Base-by-base conservation (phyloP, 2,888 invertebrate species). In the Entomobrya multifasciata region DNA sequence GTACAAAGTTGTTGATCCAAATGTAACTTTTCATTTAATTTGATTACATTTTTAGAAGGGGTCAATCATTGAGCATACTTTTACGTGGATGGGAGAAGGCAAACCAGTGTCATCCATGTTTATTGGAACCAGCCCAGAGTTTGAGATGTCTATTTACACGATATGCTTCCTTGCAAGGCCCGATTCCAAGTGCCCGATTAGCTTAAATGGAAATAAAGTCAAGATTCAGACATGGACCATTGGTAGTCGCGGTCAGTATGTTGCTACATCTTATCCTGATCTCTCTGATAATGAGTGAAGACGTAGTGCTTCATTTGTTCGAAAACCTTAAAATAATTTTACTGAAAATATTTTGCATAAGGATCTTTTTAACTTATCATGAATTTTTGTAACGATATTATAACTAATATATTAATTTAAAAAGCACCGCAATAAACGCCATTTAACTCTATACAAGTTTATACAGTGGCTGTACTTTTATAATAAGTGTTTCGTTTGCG, bases 81-180 rank as follows among this genome's bases (percentile, higher is more conserved):
- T 96, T 87, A 94, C 94, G 72, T 95, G 95, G 92, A 94, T 95
- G 91, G 95, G 95, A 0, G 92, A 94, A 0, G 95, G 95, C 88
- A 97, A 97, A 92, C 96, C 96, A 0, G 95, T 96, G 0, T 95
- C 95, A 77, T 94, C 95, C 0, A 94, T 97, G 93, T 96, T 97
- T 91, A 93, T 97, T 88, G 97, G 97, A 20, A 96, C 96, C 0
- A 97, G 97, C 76, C 98, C 98, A 0, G 98, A 98, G 93, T 93
- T 98, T 89, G 98, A 98, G 92, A 94, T 98, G 93, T 96, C 97
- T 0, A 92, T 98, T 1, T 98, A 97, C 92, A 96, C 97, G 0
- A 94, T 97, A 3, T 98, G 98, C 92, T 97, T 96, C 92, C 93
- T 96, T 65, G 93, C 96, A 13, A 94, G 97, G 79, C 95, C 95